Evolutionary conservation across 1,140 invertebrate genomes (phyloP).

Genomic region (Anadara kagoshimensis): DNA sequence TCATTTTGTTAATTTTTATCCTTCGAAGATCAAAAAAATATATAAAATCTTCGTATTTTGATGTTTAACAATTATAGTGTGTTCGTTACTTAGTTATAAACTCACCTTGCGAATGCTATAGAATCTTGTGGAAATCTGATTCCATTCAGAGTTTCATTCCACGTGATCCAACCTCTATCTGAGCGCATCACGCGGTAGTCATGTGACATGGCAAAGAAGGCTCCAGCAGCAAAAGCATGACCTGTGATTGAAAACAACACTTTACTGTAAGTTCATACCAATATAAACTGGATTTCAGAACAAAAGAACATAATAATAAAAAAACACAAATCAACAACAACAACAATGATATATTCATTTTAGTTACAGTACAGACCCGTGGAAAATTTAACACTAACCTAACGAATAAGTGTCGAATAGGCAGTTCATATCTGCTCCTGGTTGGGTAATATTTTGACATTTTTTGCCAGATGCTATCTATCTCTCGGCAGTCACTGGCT

Average conservation of each 20-base stretch:
- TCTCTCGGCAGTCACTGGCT: no score
- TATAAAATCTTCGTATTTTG: no score
- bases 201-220: constrained; percentile 45
- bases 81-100: no score
- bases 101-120: constrained; percentile 4
- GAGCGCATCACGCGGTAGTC: constrained; percentile 53
- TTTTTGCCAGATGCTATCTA: no score
- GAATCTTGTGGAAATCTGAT: not conserved
- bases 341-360: not conserved
- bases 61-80: no score
- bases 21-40: no score
- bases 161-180: constrained; percentile 50
- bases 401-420: no score
- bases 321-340: not conserved
- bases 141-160: constrained; percentile 42
- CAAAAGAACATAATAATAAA: not conserved
- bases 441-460: no score
- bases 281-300: not conserved
- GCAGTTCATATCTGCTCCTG: no score
- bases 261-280: not conserved
- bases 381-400: no score
- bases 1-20: no score
- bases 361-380: no score
- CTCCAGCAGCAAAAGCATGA: constrained; percentile 53
- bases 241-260: constrained; percentile 28